A percentile compares a stretch with the other conserved stretches of the same genome.
Conservation (phyloP, 2,113 vertebrate genomes). For the Megaceryle maxima region DNA sequence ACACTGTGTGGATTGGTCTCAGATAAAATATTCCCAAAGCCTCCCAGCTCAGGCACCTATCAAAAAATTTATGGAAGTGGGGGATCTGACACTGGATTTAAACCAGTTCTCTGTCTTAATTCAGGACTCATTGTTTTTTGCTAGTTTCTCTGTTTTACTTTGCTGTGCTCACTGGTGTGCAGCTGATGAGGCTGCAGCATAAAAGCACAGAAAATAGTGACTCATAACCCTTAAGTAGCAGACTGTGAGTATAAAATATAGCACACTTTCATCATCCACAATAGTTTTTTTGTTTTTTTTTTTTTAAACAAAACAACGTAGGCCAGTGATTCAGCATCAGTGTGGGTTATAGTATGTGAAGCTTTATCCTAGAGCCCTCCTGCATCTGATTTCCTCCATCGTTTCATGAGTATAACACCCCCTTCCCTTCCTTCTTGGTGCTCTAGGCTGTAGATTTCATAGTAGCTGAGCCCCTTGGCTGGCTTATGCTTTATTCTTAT, state of each 20-base stretch:
- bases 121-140: background rate
- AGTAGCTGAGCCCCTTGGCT: background rate
- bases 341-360: background rate
- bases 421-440: background rate
- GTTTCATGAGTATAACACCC: background rate
- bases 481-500: background rate
- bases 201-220: background rate
- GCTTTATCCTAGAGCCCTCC: background rate
- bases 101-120: background rate
- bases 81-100: background rate
- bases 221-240: constrained; percentile 19
- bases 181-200: background rate
- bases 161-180: background rate
- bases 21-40: background rate
- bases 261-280: background rate
- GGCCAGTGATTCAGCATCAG: constrained; percentile 43
- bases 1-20: background rate
- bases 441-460: background rate
- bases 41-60: background rate
- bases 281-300: background rate
- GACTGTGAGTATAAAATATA: background rate
- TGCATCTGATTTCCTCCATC: background rate
- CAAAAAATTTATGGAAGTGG: background rate
- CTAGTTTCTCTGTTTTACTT: background rate
- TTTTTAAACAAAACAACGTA: background rate